Evolutionary conservation across 1,140 invertebrate genomes (phyloP).

Genomic region (Metopolophium dirhodum): DNA sequence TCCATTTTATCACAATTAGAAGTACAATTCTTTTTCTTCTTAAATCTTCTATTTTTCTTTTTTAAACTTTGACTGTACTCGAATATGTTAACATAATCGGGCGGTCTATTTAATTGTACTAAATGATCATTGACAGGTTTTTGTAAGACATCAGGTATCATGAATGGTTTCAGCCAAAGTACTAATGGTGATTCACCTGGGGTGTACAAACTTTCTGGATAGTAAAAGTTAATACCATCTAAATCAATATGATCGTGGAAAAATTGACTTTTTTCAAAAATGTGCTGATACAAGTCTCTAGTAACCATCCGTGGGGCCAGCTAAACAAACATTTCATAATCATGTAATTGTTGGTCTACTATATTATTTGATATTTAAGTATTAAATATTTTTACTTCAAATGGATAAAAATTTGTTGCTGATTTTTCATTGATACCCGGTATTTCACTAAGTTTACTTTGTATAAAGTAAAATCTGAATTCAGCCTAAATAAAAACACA

Average conservation of each 20-base stretch:
- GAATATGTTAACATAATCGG: conserved; percentile 35
- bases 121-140: conserved; percentile 26
- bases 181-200: conserved; percentile 82
- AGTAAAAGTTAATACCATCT: conserved; percentile 85
- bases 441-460: conserved; percentile 71
- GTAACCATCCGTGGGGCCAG: conserved; percentile 34
- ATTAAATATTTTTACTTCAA: conserved; percentile 61
- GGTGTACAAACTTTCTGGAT: conserved; percentile 78
- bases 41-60: conserved; percentile 33
- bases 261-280: conserved; percentile 42
- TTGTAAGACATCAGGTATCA: conserved; percentile 58
- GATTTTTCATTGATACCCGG: conserved; percentile 63
- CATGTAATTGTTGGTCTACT: background rate
- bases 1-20: conserved; percentile 47
- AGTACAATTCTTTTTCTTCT: conserved; percentile 17
- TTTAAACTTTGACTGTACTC: background rate
- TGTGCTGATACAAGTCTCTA: background rate
- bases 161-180: conserved; percentile 63
- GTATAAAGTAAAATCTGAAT: conserved; percentile 79
- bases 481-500: conserved; percentile 69
- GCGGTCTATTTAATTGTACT: background rate
- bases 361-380: background rate
- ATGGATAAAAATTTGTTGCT: conserved; percentile 66
- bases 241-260: conserved; percentile 24
- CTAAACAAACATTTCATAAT: conserved; percentile 9